These are phyloP conservation scores for Flexamia atlantica DNA, from an alignment of 2,888 invertebrate genomes.

Conservation along the genomic window DNA sequence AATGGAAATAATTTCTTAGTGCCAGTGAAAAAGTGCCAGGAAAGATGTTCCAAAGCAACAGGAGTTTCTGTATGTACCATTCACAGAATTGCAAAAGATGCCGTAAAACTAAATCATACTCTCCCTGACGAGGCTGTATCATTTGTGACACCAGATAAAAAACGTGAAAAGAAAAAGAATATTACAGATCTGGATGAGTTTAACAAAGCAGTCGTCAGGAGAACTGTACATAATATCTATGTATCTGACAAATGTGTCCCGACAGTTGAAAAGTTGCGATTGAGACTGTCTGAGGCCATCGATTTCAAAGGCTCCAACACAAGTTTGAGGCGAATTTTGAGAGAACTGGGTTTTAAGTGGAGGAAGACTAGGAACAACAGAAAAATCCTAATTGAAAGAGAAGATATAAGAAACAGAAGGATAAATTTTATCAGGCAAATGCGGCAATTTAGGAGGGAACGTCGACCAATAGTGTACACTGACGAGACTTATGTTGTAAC, in stretches of 20 bases:
- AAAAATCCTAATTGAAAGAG: conserved; percentile 33
- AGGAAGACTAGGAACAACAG: conserved; percentile 21
- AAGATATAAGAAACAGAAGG: conserved; percentile 34
- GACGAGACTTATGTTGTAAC: conserved; percentile 36
- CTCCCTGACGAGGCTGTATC: background rate
- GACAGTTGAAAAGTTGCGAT: conserved; percentile 19
- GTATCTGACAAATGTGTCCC: conserved; percentile 29
- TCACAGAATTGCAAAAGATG: background rate
- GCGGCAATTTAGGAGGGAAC: conserved; percentile 20
- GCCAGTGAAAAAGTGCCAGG: conserved; percentile 25
- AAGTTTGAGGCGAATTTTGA: conserved; percentile 26
- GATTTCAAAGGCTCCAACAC: conserved; percentile 15
- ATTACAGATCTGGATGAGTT: conserved; percentile 1
- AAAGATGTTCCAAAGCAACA: conserved; percentile 12
- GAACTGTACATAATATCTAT: conserved; percentile 21
- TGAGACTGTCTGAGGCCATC: conserved; percentile 6
- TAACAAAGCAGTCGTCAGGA: conserved; percentile 34
- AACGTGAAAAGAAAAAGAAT: conserved; percentile 10
- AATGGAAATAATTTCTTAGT: conserved; percentile 29
- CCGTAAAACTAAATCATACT: background rate
- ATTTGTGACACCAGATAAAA: conserved; percentile 18
- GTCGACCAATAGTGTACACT: conserved; percentile 46
- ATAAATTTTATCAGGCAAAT: conserved; percentile 23
- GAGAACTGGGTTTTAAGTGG: conserved; percentile 22
- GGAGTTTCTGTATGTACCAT: conserved; percentile 7